Percentiles rank a stretch among this genome's conserved stretches.
These are phyloP conservation scores for Clostera curtula DNA, from an alignment of 2,888 invertebrate species.

Conservation along the genomic window DNA sequence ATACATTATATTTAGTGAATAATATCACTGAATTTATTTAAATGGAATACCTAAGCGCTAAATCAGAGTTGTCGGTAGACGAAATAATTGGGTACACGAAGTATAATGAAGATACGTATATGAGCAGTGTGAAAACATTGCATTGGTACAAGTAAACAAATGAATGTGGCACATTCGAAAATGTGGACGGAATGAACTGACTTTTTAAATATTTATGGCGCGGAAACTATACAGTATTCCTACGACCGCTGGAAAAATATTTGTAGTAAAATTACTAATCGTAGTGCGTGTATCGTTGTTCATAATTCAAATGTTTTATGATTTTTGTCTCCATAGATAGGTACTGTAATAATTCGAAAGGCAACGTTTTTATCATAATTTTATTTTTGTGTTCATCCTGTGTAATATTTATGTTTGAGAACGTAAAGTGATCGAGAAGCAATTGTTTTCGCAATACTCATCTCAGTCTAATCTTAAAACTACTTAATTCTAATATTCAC, in stretches of 20 bases:
- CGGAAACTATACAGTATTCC: too few relatives aligned
- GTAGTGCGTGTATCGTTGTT: too few relatives aligned
- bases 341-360: too few relatives aligned
- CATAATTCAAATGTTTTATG: too few relatives aligned
- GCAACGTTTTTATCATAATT: too few relatives aligned
- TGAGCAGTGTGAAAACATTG: constrained; percentile 54
- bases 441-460: constrained; percentile 54
- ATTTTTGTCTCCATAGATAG: too few relatives aligned
- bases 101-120: constrained; percentile 25
- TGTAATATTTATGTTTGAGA: constrained; percentile 1
- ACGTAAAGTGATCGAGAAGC: constrained; percentile 14
- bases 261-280: too few relatives aligned
- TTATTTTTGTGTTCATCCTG: too few relatives aligned
- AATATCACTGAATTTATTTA: constrained; percentile 57
- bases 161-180: constrained; percentile 50
- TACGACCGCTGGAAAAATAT: too few relatives aligned
- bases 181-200: constrained; percentile 67
- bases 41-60: constrained; percentile 36
- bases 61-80: constrained; percentile 36
- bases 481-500: constrained; percentile 53
- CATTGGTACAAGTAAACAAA: constrained; percentile 17
- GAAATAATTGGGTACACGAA: constrained; percentile 25
- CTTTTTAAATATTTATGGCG: constrained; percentile 20
- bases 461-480: constrained; percentile 61
- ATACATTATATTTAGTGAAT: constrained; percentile 56